These are phyloP conservation scores for Pseudococcus jackbeardsleyi DNA, from an alignment of 2,888 invertebrate species.

Conservation along the genomic window DNA sequence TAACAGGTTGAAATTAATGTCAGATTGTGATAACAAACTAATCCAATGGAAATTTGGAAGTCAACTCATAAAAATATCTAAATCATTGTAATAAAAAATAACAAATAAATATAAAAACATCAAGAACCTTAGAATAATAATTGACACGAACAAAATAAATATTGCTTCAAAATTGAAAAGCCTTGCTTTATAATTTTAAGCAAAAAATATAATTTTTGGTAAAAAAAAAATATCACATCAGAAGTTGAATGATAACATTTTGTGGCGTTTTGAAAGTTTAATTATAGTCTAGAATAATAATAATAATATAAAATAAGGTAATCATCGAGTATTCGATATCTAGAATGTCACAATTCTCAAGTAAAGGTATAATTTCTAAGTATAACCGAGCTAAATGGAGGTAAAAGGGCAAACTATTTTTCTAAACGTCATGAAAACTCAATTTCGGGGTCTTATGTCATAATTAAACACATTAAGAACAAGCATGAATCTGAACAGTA, in stretches of 20 bases:
- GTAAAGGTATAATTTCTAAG: background rate
- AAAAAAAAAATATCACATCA: conserved; percentile 16
- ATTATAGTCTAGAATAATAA: background rate
- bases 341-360: background rate
- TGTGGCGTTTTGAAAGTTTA: background rate
- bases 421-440: background rate
- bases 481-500: conserved; percentile 40
- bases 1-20: conserved; percentile 11
- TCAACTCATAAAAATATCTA: background rate
- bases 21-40: background rate
- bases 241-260: background rate
- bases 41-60: background rate
- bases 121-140: conserved; percentile 28
- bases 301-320: background rate
- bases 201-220: conserved; percentile 8
- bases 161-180: background rate
- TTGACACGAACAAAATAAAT: conserved; percentile 13
- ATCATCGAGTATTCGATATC: background rate
- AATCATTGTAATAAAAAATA: background rate
- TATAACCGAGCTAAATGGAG: background rate
- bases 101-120: conserved; percentile 15
- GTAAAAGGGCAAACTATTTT: background rate
- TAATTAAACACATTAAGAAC: background rate
- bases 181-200: background rate
- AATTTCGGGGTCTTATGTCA: background rate